Evolutionary conservation across 2,888 invertebrate genomes (phyloP).

Genomic region (Plagodis pulveraria): DNA sequence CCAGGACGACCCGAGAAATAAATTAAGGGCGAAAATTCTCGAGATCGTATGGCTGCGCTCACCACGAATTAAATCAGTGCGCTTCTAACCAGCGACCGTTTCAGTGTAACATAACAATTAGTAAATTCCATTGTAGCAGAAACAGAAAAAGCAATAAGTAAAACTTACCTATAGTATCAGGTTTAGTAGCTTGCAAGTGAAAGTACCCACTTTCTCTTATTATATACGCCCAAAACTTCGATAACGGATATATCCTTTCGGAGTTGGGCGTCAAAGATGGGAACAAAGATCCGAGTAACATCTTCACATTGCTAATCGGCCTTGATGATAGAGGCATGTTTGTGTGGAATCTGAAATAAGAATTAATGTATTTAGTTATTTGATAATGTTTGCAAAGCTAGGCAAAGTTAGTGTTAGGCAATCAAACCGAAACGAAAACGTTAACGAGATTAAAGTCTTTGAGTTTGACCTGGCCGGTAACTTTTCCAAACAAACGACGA

Average conservation of each 20-base stretch:
- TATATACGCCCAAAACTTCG: constrained; percentile 49
- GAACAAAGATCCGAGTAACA: constrained; percentile 75
- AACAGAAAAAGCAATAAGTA: neutral
- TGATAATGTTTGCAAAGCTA: neutral
- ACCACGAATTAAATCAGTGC: too few relatives aligned
- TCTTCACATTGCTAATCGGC: constrained; percentile 59
- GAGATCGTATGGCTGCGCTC: too few relatives aligned
- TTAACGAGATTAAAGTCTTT: too few relatives aligned
- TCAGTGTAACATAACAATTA: too few relatives aligned
- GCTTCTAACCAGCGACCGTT: too few relatives aligned
- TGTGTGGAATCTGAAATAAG: constrained; percentile 86
- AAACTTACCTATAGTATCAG: constrained; percentile 90
- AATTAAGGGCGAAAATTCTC: too few relatives aligned
- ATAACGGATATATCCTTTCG: constrained; percentile 82
- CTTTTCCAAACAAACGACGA: too few relatives aligned
- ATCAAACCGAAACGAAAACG: too few relatives aligned
- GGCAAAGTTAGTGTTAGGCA: too few relatives aligned
- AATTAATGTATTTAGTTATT: neutral
- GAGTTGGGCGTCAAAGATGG: constrained; percentile 71
- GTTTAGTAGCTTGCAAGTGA: constrained; percentile 93
- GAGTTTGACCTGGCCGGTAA: too few relatives aligned
- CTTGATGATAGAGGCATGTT: constrained; percentile 86
- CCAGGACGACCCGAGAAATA: too few relatives aligned
- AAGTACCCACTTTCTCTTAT: constrained; percentile 86
- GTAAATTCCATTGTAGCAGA: too few relatives aligned